phyloP scores from a whole-genome alignment of 2,888 invertebrate species.

The Fragum fragum region DNA sequence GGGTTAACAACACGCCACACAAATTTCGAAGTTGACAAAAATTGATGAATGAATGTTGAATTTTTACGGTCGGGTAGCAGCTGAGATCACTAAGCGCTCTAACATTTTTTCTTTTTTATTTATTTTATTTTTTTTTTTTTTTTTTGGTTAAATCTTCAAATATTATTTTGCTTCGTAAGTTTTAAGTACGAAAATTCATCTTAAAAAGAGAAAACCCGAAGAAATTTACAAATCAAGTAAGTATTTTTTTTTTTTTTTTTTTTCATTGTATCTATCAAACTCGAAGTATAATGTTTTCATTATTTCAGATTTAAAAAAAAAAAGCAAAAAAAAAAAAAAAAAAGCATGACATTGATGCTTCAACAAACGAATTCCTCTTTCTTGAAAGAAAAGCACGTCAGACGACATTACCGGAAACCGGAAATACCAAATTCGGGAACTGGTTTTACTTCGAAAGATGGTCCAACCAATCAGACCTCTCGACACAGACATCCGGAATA shows the following conservation, averaged over 20 bases:
- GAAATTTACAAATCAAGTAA: no score
- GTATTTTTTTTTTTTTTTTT: not conserved
- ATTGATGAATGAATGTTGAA: no score
- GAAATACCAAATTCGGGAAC: not conserved
- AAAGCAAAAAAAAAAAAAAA: not conserved
- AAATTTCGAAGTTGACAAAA: no score
- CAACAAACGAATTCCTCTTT: not conserved
- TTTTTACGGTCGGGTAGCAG: no score
- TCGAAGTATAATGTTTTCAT: not conserved
- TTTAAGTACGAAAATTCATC: no score
- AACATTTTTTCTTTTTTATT: no score
- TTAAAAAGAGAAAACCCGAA: not conserved
- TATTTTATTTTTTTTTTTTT: not conserved
- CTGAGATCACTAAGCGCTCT: no score
- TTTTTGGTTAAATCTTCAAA: no score
- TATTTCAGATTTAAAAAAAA: not conserved
- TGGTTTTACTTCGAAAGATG: not conserved
- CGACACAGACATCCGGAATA: conserved; percentile 10
- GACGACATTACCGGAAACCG: not conserved
- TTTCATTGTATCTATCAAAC: not conserved
- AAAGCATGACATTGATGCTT: not conserved
- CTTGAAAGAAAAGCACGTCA: not conserved
- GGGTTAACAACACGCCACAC: no score
- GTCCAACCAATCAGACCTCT: not conserved
- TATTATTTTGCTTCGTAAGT: no score